Evolutionary conservation across 2,888 invertebrate genomes (phyloP).

Genomic region (Spatulosminthurus flaviceps): DNA sequence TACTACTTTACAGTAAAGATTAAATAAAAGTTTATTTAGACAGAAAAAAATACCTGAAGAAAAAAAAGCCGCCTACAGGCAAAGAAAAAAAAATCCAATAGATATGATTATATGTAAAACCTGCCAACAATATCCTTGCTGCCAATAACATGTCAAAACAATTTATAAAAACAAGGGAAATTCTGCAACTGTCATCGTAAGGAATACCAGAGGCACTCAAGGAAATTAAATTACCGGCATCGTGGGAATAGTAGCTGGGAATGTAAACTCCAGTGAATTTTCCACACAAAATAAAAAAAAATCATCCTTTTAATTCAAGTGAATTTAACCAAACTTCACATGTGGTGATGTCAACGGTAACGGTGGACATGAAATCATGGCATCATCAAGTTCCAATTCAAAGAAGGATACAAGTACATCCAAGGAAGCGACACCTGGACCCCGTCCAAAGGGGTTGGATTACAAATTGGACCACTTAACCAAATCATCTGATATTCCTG

Average conservation of each 20-base stretch:
- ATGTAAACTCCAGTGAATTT: too few relatives aligned
- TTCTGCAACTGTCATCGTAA: background rate
- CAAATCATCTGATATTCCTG: slow-evolving; percentile 32
- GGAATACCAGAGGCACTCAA: background rate
- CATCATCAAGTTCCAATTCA: slow-evolving; percentile 15
- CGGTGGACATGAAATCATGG: slow-evolving; percentile 15
- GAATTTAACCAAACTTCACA: slow-evolving; percentile 19
- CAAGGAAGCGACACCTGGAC: background rate
- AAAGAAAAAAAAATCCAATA: background rate
- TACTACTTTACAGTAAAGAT: background rate
- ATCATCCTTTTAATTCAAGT: too few relatives aligned
- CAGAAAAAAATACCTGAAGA: background rate
- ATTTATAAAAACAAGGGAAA: slow-evolving; percentile 8
- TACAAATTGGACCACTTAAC: slow-evolving; percentile 28
- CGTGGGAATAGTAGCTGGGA: background rate
- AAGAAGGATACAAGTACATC: background rate
- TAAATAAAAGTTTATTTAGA: slow-evolving; percentile 11
- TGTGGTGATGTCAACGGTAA: slow-evolving; percentile 3
- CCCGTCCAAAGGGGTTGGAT: slow-evolving; percentile 13
- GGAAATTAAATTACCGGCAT: background rate
- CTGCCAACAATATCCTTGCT: slow-evolving; percentile 30
- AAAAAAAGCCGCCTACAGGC: slow-evolving; percentile 15
- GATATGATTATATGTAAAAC: slow-evolving; percentile 27
- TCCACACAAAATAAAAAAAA: too few relatives aligned
- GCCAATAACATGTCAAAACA: slow-evolving; percentile 33